Evolutionary conservation across 2,888 invertebrate species (phyloP), one percentile per base, ranked within the genome.

Genomic region (Germaria angustata): DNA sequence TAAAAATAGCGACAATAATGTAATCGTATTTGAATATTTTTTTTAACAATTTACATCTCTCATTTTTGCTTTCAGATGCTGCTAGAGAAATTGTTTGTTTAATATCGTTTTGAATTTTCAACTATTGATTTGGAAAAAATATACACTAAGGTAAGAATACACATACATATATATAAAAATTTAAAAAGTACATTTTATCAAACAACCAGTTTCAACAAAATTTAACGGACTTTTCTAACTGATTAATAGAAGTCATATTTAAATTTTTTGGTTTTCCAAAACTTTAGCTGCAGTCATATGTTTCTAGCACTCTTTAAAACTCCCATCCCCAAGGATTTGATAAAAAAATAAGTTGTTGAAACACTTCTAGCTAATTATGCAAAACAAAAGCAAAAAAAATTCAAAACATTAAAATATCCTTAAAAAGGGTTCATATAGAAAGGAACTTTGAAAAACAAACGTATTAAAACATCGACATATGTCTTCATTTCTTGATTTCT

Each of bases 291-390:
- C 34, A 22, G 46, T 59, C 11, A 36, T 46, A 39, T 28, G 13
- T n/a, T 36, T n/a, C 36, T 17, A 24, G 13, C 36, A 36, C 36
- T 66, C 39, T 15, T 20, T 15, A 11, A 17, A 57, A 2, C 15
- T 13, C 6, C 8, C 53, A 11, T 63, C 71, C 53, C 69, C 17
- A 44, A 46, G 41, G 22, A 41, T 44, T 63, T 17, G 49, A 24
- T 51, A 8, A 36, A 24, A 24, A 69, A 75, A 55, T 41, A 68
- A 22, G 24, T 53, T 63, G 57, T 51, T 41, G 13, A 57, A 72
- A 73, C 79, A 66, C 66, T 80, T 65, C 57, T 5, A 66, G 79
- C 72, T 73, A 80, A 80, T 80, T 80, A 80, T 80, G 66, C 66
- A 79, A 72, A 51, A 69, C 39, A 28, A 55, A 57, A 24, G 17